A percentile compares a stretch with the other conserved stretches of the same genome.
Conservation (phyloP, 2,113 vertebrate species). For the Elephas maximus region DNA sequence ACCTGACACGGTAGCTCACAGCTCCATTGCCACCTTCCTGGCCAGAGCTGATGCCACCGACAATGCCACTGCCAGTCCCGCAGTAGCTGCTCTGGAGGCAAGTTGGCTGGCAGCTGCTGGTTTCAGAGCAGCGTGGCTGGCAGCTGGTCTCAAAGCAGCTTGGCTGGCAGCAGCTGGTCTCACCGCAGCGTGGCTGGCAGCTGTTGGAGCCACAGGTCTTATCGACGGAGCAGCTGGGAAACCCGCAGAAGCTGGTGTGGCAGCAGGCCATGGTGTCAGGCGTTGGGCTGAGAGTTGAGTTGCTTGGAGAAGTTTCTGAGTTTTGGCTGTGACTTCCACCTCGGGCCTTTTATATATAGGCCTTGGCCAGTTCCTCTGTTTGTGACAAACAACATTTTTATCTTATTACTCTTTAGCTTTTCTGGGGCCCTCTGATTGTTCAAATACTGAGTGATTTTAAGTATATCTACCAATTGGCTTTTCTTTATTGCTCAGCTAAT, state of each 20-base stretch:
- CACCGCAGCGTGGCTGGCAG: neutral
- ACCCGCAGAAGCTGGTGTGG: slow-evolving; percentile 67
- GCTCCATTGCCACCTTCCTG: neutral
- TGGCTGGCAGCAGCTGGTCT: neutral
- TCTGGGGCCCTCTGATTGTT: slow-evolving; percentile 5
- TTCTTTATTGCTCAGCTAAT: slow-evolving; percentile 73
- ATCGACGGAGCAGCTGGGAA: slow-evolving; percentile 69
- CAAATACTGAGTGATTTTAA: slow-evolving; percentile 61
- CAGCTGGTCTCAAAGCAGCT: neutral
- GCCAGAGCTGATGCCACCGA: neutral
- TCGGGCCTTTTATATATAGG: slow-evolving; percentile 78
- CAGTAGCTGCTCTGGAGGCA: neutral
- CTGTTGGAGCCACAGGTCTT: slow-evolving; percentile 64
- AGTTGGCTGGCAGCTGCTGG: slow-evolving; percentile 31
- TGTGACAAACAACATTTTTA: slow-evolving; percentile 63
- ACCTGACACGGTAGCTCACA: slow-evolving; percentile 64
- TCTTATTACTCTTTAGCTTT: slow-evolving; percentile 66
- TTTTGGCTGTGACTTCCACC: neutral
- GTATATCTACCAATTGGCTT: slow-evolving; percentile 37
- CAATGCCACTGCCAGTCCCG: neutral
- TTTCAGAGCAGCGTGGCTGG: slow-evolving; percentile 58
- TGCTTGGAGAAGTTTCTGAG: slow-evolving; percentile 41
- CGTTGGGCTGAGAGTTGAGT: neutral
- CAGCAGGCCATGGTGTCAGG: slow-evolving; percentile 75
- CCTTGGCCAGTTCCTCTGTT: neutral